Conservation (phyloP, 2,797 vertebrate genomes). For the Enteromius fasciolatus region DNA sequence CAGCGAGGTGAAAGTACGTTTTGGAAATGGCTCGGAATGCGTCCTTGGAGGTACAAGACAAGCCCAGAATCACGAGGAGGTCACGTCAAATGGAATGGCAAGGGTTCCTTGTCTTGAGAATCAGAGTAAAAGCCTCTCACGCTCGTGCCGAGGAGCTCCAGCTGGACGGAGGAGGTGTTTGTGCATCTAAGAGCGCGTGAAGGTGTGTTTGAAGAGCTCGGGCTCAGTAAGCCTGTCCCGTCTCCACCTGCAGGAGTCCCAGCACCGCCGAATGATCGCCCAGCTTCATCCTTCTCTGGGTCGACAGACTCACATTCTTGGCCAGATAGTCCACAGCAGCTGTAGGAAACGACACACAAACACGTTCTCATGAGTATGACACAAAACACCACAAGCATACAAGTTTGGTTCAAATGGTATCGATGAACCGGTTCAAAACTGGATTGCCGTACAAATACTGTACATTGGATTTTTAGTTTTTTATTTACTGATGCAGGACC, state of each 20-base stretch:
- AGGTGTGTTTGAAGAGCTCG: slow-evolving; percentile 46
- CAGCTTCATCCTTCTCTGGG: slow-evolving; percentile 94
- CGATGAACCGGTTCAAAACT: not conserved
- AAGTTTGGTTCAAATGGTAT: not conserved
- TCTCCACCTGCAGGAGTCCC: slow-evolving; percentile 88
- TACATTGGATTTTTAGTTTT: not conserved
- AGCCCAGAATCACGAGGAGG: not conserved
- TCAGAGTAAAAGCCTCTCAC: slow-evolving; percentile 33
- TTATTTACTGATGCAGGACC: not conserved
- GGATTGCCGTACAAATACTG: not conserved
- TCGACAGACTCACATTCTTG: slow-evolving; percentile 91
- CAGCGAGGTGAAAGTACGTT: slow-evolving; percentile 74
- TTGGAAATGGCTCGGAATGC: slow-evolving; percentile 67
- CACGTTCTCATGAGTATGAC: slow-evolving; percentile 7
- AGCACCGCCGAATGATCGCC: slow-evolving; percentile 87
- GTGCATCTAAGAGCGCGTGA: slow-evolving; percentile 35
- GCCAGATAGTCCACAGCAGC: slow-evolving; percentile 94
- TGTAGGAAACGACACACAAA: slow-evolving; percentile 51
- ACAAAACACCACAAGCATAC: not conserved
- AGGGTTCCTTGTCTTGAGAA: slow-evolving; percentile 20
- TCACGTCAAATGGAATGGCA: slow-evolving; percentile 20
- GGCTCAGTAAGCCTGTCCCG: slow-evolving; percentile 93
- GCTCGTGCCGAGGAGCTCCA: slow-evolving; percentile 19
- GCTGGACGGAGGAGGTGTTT: slow-evolving; percentile 6
- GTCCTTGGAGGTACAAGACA: not conserved